These are phyloP conservation scores for Alentia gelatinosa DNA, from an alignment of 2,888 invertebrate genomes.

Conservation along the genomic window DNA sequence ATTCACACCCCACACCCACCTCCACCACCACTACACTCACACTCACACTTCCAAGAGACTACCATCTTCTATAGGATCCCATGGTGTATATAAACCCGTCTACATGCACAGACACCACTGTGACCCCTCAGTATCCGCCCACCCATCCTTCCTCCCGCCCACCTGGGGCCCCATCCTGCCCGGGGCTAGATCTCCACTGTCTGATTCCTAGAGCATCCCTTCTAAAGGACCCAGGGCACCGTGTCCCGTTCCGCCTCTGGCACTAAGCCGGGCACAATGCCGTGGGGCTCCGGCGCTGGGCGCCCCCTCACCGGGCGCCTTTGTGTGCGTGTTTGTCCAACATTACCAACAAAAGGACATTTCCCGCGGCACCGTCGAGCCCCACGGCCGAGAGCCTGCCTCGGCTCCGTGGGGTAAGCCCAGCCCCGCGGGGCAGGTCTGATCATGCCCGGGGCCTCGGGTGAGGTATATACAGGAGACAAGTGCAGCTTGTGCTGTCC, in stretches of 20 bases:
- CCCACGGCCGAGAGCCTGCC: neutral
- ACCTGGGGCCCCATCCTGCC: neutral
- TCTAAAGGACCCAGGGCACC: conserved; percentile 24
- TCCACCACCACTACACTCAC: neutral
- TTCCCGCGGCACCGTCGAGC: neutral
- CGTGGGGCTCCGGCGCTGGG: neutral
- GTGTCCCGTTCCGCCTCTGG: neutral
- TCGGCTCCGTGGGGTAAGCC: neutral
- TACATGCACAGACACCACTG: neutral
- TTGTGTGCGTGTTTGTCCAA: conserved; percentile 49
- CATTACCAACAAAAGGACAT: conserved; percentile 51
- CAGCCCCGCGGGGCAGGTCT: neutral
- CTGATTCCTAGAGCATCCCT: neutral
- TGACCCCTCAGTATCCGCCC: neutral
- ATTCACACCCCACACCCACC: neutral
- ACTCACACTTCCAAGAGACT: neutral
- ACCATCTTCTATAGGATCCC: conserved; percentile 1
- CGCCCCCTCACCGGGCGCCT: neutral
- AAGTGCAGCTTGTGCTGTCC: neutral
- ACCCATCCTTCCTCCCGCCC: neutral
- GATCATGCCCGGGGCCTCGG: conserved; percentile 8
- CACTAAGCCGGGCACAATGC: conserved; percentile 15
- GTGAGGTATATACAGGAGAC: neutral
- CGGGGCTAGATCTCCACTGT: conserved; percentile 1
- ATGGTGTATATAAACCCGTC: neutral